Evolutionary conservation across 2,113 vertebrate species (phyloP).

Genomic region (Apeltes quadracus): DNA sequence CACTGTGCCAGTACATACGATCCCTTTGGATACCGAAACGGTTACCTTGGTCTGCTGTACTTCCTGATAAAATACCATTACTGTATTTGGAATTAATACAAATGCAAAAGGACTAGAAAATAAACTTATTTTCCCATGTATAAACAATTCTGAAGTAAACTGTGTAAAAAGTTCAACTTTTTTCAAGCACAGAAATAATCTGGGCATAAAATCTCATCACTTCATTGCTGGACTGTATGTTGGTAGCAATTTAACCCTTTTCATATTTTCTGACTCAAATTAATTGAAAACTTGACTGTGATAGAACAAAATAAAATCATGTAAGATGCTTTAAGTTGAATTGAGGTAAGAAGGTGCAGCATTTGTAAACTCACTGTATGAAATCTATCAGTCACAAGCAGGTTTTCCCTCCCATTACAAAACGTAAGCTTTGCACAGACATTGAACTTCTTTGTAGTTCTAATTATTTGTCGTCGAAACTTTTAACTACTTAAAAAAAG

Average conservation of each 20-base stretch:
- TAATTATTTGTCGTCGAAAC: background rate
- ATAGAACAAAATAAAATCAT: background rate
- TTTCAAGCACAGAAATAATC: slow-evolving; percentile 8
- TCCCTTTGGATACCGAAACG: slow-evolving; percentile 14
- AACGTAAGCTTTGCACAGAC: too few relatives aligned
- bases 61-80: background rate
- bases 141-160: background rate
- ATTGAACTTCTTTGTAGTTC: too few relatives aligned
- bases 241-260: background rate
- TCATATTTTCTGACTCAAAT: background rate
- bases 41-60: background rate
- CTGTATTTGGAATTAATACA: slow-evolving; percentile 1
- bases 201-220: background rate
- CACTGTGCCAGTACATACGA: background rate
- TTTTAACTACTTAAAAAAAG: background rate
- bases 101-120: background rate
- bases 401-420: too few relatives aligned
- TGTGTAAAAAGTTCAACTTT: background rate
- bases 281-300: background rate
- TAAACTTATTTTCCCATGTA: background rate
- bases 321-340: background rate
- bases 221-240: background rate
- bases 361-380: background rate
- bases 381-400: background rate
- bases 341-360: too few relatives aligned